Evolutionary conservation across 1,140 invertebrate genomes (phyloP), one percentile per base, ranked within the genome.

Genomic region (Lepidurus apus): DNA sequence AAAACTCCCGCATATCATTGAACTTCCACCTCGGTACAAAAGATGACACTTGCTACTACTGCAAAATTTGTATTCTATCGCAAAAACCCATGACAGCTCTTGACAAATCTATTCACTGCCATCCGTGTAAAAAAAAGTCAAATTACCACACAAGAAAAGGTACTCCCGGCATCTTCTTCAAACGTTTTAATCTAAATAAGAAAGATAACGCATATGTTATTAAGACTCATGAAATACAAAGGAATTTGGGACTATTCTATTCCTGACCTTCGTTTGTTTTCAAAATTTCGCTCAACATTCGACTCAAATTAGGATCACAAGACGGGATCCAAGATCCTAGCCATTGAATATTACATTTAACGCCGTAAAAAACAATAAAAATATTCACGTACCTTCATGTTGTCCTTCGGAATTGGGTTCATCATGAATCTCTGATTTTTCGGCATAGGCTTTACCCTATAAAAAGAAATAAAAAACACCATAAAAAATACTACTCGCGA

Each of bases 351-450:
- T 0, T 7, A 7, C 21, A n/a, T 65, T 13, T 65, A n/a, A n/a
- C 21, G 2, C 53, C 17, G 5, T 17, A 7, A 7, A 13, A 7
- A 0, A 5, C 13, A 21, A 17, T 65, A 7, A 65, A 47, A 65
- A 21, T 21, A 65, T 21, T 65, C 53, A 65, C 53, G 17, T 65
- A 65, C 53, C 53, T 17, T 65, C 53, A 65, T 21, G 53, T 7
- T 65, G 53, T 8, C 53, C 53, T 65, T 65, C 53, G 53, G 8
- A 44, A 44, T 79, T 74, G 5, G 78, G 78, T 34, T 74, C 78
- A 74, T 79, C 78, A 43, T 79, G 78, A n/a, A 79, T 74, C 13
- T 79, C 78, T 2, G 78, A 79, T 47, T 79, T 79, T 45, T 74
- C 78, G 0, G 78, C 78, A n/a, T 74, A 74, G 13, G 74, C 65